These are phyloP conservation scores for Myotis findleyi DNA, from an alignment of 2,797 vertebrate species.

Conservation along the genomic window DNA sequence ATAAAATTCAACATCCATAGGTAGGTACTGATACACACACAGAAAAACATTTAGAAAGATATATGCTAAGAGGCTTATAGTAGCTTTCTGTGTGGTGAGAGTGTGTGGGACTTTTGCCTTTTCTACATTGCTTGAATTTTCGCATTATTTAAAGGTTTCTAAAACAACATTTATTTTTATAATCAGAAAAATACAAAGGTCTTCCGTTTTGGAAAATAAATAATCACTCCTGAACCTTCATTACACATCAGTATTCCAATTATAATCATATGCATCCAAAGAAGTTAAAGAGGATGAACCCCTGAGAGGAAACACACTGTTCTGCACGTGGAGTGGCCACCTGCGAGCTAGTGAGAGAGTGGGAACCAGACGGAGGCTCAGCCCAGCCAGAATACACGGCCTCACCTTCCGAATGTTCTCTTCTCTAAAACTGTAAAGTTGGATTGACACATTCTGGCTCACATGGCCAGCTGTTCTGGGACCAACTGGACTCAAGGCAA, in stretches of 20 bases:
- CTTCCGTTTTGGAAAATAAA: conserved; percentile 49
- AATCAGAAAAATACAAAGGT: conserved; percentile 48
- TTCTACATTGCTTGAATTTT: neutral
- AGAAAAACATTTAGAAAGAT: conserved; percentile 30
- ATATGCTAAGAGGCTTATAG: neutral
- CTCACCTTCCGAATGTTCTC: neutral
- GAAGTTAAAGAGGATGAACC: neutral
- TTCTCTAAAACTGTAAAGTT: conserved; percentile 23
- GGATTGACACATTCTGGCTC: conserved; percentile 29
- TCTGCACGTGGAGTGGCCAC: neutral
- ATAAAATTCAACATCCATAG: conserved; percentile 1
- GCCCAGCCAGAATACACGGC: neutral
- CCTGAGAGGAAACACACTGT: neutral
- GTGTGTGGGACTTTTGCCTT: neutral
- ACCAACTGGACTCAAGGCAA: conserved; percentile 39
- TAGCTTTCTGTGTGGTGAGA: neutral
- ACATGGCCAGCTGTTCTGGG: conserved; percentile 31
- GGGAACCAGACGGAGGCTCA: neutral
- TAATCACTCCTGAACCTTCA: neutral
- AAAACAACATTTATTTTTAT: conserved; percentile 47
- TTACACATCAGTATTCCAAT: neutral
- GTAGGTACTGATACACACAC: neutral
- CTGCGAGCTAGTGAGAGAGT: neutral
- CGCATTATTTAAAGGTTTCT: conserved; percentile 19
- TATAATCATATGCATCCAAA: neutral